Percentiles rank a stretch among this genome's conserved stretches.
phyloP scores from a whole-genome alignment of 1,140 invertebrate species.

The Chrysomallon squamiferum region DNA sequence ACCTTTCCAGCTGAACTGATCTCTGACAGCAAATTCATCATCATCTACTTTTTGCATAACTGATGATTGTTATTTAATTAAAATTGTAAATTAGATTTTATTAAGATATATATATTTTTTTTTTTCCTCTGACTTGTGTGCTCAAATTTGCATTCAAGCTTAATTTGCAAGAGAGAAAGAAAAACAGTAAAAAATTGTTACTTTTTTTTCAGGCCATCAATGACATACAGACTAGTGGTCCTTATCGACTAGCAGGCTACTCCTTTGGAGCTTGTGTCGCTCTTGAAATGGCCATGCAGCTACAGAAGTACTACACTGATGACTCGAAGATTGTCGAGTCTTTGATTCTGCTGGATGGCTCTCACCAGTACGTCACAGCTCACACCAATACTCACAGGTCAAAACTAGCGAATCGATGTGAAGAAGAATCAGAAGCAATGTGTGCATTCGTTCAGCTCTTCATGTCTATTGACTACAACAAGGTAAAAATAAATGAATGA shows the following conservation, averaged over 20 bases:
- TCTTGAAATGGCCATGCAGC: conserved; percentile 91
- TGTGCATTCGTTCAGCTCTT: conserved; percentile 84
- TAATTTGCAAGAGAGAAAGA: neutral
- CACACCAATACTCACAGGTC: conserved; percentile 70
- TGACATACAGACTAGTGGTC: conserved; percentile 78
- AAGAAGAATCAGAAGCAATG: conserved; percentile 74
- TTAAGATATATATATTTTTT: no score
- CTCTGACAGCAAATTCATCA: no score
- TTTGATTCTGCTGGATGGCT: conserved; percentile 83
- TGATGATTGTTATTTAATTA: no score
- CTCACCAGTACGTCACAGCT: conserved; percentile 84
- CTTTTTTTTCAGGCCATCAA: conserved; percentile 71
- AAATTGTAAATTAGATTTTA: no score
- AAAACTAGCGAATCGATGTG: conserved; percentile 37
- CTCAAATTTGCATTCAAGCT: neutral
- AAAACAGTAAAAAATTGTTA: neutral
- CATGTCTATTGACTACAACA: conserved; percentile 74
- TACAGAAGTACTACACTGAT: conserved; percentile 62
- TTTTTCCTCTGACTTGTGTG: neutral
- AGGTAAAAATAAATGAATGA: no score
- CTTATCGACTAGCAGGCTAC: conserved; percentile 89
- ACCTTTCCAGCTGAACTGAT: no score
- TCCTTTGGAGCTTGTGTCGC: conserved; percentile 92
- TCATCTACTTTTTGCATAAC: no score
- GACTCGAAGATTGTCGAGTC: conserved; percentile 69